Conservation (phyloP, 2,113 vertebrate species). For the Paracyprichromis sp. region DNA sequence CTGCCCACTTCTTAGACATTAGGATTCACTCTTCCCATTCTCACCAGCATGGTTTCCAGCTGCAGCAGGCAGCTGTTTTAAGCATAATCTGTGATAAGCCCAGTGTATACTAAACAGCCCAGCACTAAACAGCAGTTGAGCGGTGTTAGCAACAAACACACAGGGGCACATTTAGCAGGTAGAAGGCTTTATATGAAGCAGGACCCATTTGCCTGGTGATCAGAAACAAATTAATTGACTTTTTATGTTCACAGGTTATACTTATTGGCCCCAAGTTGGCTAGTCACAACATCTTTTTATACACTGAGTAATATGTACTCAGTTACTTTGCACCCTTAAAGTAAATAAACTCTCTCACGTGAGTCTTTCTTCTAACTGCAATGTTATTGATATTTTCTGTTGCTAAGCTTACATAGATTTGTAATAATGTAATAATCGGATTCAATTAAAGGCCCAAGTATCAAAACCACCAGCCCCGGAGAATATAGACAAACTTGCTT, state of each 20-base stretch:
- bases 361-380: background rate
- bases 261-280: background rate
- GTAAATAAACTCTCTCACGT: background rate
- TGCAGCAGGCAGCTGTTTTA: background rate
- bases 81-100: background rate
- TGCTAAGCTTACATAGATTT: background rate
- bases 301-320: background rate
- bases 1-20: background rate
- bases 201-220: background rate
- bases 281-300: background rate
- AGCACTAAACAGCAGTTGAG: background rate
- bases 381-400: background rate
- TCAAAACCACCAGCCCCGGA: background rate
- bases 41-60: background rate
- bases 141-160: background rate
- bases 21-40: background rate
- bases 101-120: background rate
- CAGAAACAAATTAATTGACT: background rate
- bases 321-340: background rate
- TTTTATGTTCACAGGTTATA: background rate
- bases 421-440: background rate
- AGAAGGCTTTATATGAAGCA: background rate
- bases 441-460: background rate
- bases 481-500: background rate
- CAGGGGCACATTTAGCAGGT: background rate